Evolutionary conservation across 2,113 vertebrate genomes (phyloP).

Genomic region (Echinops telfairi): DNA sequence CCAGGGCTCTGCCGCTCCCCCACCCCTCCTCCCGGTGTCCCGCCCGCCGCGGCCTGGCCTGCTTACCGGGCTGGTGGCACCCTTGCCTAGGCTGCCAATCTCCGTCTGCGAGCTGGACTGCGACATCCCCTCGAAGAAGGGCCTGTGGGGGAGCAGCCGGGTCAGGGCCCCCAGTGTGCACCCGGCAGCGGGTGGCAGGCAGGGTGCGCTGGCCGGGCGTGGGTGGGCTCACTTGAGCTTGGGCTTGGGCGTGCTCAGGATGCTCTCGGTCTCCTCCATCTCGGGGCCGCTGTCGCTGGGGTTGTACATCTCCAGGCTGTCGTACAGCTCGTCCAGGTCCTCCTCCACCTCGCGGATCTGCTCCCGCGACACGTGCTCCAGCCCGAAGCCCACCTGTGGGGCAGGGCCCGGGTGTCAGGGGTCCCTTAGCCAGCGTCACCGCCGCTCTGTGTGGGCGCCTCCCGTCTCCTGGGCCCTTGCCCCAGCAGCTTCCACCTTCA

Average conservation of each 20-base stretch:
- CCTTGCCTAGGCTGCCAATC: constrained; percentile 93
- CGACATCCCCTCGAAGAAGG: constrained; percentile 96
- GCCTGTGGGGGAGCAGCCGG: constrained; percentile 84
- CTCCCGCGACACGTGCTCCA: constrained; percentile 95
- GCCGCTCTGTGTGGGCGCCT: too few relatives aligned
- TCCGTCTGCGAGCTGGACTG: constrained; percentile 97
- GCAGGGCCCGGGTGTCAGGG: neutral
- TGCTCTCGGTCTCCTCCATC: constrained; percentile 96
- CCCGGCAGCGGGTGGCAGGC: neutral
- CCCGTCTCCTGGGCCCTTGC: too few relatives aligned
- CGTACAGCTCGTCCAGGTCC: constrained; percentile 95
- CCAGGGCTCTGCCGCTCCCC: too few relatives aligned
- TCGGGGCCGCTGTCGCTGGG: constrained; percentile 97
- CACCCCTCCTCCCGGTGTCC: too few relatives aligned
- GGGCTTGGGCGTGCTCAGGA: constrained; percentile 96
- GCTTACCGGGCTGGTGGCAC: constrained; percentile 92
- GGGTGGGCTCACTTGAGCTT: constrained; percentile 90
- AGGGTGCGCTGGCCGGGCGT: neutral
- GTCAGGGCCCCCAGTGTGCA: neutral
- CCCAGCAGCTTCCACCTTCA: neutral
- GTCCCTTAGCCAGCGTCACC: too few relatives aligned
- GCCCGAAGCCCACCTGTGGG: constrained; percentile 92
- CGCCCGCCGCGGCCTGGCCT: too few relatives aligned
- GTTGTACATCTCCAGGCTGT: constrained; percentile 97
- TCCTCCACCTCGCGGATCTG: constrained; percentile 96